A percentile compares a stretch with the other conserved stretches of the same genome.
phyloP scores from a whole-genome alignment of 2,113 vertebrate species.

The Rhegmatorhina hoffmannsi region DNA sequence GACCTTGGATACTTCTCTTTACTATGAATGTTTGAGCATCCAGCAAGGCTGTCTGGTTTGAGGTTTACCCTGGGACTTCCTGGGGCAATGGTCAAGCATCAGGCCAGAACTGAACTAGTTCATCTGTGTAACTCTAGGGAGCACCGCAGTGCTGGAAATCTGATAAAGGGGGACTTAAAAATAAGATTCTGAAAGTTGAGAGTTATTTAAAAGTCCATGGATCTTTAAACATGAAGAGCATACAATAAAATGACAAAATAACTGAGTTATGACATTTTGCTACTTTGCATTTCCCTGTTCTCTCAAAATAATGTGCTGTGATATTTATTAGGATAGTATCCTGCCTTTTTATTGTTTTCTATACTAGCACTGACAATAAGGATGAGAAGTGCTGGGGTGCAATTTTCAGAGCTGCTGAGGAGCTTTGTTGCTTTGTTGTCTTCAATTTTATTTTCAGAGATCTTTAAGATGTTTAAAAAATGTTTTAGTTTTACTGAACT shows the following conservation, averaged over 20 bases:
- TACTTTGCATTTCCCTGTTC: background rate
- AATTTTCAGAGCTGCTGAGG: background rate
- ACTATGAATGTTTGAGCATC: background rate
- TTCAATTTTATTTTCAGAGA: background rate
- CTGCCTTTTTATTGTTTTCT: background rate
- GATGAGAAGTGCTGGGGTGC: background rate
- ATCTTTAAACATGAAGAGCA: constrained; percentile 7
- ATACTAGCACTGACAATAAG: background rate
- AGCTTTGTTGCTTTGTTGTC: background rate
- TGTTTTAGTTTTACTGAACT: background rate
- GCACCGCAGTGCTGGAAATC: constrained; percentile 10
- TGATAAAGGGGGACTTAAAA: background rate
- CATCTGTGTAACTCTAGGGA: background rate
- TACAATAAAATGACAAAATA: constrained; percentile 16
- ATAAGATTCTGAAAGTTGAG: background rate
- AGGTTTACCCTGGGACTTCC: background rate
- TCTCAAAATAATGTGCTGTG: background rate
- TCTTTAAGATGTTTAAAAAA: background rate
- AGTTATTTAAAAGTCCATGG: background rate
- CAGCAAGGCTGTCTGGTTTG: background rate
- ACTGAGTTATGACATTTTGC: constrained; percentile 4
- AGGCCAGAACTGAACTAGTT: background rate
- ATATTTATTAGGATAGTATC: background rate
- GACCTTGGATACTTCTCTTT: background rate
- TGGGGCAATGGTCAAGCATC: background rate